Percentiles rank a stretch among this genome's conserved stretches.
Conservation (phyloP, 2,113 vertebrate genomes). For the Aix galericulata region DNA sequence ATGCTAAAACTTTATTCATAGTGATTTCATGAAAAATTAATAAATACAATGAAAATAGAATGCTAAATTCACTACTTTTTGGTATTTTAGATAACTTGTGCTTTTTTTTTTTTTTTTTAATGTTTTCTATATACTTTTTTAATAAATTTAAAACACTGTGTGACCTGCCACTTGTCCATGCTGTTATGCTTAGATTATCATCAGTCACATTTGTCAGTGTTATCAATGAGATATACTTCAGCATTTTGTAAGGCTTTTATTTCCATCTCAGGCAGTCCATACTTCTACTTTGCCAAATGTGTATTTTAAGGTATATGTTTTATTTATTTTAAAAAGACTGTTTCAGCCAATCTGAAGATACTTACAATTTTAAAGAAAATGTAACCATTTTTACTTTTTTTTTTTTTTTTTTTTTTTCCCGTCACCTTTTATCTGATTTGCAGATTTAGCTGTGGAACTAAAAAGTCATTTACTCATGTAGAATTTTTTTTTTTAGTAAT, state of each 20-base stretch:
- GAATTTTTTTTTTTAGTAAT: background rate
- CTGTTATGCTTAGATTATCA: background rate
- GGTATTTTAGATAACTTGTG: fast-evolving
- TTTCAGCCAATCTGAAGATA: background rate
- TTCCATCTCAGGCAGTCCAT: background rate
- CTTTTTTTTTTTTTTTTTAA: background rate
- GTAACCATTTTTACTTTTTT: fast-evolving
- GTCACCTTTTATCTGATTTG: fast-evolving
- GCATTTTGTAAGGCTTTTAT: background rate
- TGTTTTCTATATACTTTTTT: fast-evolving
- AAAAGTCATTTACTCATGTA: background rate
- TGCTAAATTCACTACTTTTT: background rate
- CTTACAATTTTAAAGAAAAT: background rate
- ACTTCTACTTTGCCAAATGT: background rate
- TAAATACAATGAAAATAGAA: background rate
- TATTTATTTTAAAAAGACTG: background rate
- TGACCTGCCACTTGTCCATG: background rate
- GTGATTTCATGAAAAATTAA: background rate
- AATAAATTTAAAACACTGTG: background rate
- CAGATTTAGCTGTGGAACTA: background rate
- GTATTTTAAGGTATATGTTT: background rate
- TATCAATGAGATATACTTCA: background rate
- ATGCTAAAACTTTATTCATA: background rate
- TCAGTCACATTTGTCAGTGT: background rate
- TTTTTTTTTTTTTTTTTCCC: background rate